Evolutionary conservation across 1,140 invertebrate species (phyloP), one percentile per base, ranked within the genome.

Genomic region (Latrodectus geometricus): DNA sequence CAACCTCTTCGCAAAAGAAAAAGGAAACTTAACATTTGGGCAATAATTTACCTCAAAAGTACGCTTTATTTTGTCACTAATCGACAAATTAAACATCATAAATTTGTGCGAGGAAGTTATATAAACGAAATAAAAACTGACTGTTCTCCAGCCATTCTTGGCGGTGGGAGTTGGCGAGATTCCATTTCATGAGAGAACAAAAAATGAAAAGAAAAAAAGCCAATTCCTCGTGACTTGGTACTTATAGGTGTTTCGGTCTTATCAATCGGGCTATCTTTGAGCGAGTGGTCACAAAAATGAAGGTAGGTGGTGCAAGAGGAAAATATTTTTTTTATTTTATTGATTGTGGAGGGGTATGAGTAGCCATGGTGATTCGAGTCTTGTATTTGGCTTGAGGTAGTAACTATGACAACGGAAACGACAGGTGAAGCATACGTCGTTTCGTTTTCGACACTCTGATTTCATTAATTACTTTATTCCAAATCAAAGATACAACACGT

Each of bases 311-410:
- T 83, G 52, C 82, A 5, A 84, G 82, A 84, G 74, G 35, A 83
- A 84, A 84, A 73, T 84, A 68, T 17, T 68, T 56, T 61, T 75
- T 84, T 84, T 84, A 76, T 75, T 84, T 84, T 75, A 68, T 75
- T 84, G 75, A 70, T 75, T 84, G 74, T 68, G 49, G 54, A 9
- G 21, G 56, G 72, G 48, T 61, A 76, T 70, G 82, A 84, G 82
- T 84, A 84, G 82, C 68, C 82, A 84, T 84, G 82, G 82, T 61
- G 82, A 84, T 56, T 84, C 69, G 8, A 50, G 82, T 75, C 82
- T 84, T 84, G 82, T 84, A 84, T 84, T 84, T 84, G 73, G 82
- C 82, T 76, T 84, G 80, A 82, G 80, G 80, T 76, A 73, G 82
- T 84, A 68, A n/a, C 21, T 48, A 84, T 84, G 73, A 12, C 50